phyloP scores from a whole-genome alignment of 2,797 vertebrate genomes.

The Characodon lateralis region DNA sequence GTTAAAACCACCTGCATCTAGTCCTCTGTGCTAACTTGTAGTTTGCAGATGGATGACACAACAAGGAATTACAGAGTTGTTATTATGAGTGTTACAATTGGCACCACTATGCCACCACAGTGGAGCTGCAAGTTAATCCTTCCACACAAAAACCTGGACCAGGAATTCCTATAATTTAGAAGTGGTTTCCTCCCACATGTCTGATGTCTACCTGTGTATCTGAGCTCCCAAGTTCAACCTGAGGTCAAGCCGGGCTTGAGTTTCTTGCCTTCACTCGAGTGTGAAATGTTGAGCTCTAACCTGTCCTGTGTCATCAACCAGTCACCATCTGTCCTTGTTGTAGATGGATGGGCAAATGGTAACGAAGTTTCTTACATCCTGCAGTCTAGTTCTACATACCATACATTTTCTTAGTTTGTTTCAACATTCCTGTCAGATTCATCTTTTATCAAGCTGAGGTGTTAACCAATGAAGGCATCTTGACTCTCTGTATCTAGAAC shows the following conservation, averaged over 20 bases:
- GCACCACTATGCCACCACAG: slow-evolving; percentile 13
- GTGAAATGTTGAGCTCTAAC: slow-evolving; percentile 27
- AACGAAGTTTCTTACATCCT: neutral
- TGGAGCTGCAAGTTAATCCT: slow-evolving; percentile 7
- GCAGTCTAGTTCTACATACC: neutral
- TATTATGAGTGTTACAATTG: slow-evolving; percentile 33
- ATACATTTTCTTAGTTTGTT: slow-evolving; percentile 9
- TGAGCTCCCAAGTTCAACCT: slow-evolving; percentile 44
- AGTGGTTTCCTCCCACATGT: slow-evolving; percentile 30
- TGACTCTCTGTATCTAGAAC: slow-evolving; percentile 36
- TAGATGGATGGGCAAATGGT: neutral
- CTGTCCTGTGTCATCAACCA: neutral
- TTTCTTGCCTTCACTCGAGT: slow-evolving; percentile 41
- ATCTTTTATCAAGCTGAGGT: slow-evolving; percentile 20
- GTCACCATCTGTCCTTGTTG: neutral
- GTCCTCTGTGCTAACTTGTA: slow-evolving; percentile 7
- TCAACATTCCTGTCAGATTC: slow-evolving; percentile 17
- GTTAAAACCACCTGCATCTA: slow-evolving; percentile 32
- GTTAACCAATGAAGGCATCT: slow-evolving; percentile 44
- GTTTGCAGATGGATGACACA: slow-evolving; percentile 38
- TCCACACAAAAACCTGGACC: slow-evolving; percentile 8
- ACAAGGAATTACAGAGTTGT: slow-evolving; percentile 28
- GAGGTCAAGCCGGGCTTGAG: slow-evolving; percentile 49
- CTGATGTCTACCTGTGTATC: slow-evolving; percentile 11
- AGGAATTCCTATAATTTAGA: slow-evolving; percentile 22